phyloP scores from a whole-genome alignment of 2,113 vertebrate genomes.

The Lathamus discolor region DNA sequence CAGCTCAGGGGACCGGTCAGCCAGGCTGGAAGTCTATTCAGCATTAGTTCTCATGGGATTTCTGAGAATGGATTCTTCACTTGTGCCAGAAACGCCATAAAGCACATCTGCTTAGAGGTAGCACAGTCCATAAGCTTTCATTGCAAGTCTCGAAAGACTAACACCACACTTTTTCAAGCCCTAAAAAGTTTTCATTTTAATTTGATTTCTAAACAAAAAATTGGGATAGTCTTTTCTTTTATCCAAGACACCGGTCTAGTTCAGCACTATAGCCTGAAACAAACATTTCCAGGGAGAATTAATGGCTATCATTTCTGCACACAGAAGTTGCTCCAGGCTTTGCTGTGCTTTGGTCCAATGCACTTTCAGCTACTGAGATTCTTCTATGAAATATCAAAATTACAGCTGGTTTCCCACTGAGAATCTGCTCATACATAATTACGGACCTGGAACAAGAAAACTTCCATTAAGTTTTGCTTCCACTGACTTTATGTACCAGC shows the following conservation, averaged over 20 bases:
- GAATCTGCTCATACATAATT: not conserved
- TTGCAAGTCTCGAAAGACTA: not conserved
- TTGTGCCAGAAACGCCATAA: not conserved
- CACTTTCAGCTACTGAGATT: not conserved
- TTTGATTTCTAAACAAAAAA: not conserved
- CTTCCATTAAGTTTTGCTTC: not conserved
- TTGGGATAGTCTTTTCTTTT: not conserved
- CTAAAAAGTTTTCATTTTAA: not conserved
- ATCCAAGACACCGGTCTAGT: accelerated
- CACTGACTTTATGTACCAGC: not conserved
- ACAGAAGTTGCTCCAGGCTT: not conserved
- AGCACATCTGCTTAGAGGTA: not conserved
- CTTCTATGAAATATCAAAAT: not conserved
- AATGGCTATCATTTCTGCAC: accelerated
- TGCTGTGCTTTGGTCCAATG: not conserved
- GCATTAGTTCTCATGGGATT: not conserved
- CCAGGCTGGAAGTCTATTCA: not conserved
- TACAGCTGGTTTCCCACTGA: not conserved
- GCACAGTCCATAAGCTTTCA: not conserved
- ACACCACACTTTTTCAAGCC: not conserved
- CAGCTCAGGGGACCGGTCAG: not conserved
- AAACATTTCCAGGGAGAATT: not conserved
- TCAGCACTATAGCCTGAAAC: not conserved
- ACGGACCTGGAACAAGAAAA: not conserved
- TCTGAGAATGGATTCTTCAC: not conserved